Base-by-base conservation (phyloP, 2,888 invertebrate genomes). In the Hecatera dysodea region DNA sequence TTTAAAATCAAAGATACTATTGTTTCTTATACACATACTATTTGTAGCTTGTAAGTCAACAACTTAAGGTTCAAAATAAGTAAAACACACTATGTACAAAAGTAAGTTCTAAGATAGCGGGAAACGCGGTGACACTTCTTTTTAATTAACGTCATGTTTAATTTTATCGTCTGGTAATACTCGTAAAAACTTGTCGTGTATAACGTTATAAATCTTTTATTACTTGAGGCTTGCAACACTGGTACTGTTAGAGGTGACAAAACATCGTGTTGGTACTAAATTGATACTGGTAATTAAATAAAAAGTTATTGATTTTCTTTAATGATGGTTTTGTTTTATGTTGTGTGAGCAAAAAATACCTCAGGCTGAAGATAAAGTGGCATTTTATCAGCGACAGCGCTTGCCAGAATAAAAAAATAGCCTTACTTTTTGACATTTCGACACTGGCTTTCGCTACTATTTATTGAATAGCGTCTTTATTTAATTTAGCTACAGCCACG, bases 141-240 rank as follows among this genome's bases (percentile, higher is more conserved):
- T 75, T 66, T 80, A 78, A 80, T 78, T 69, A 69, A 39, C 17
- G 57, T 46, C 69, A 62, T 75, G 81, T 75, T 59, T 50, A 44
- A 59, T 81, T 75, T 80, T 75, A 78, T 75, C 64, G 50, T 39
- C 53, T 39, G 53, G 55, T 80, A 80, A 75, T 79, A 78, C 62
- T 75, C 57, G 78, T 76, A 78, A 75, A 80, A 80, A 65, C 57
- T 59, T 44, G 63, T 57, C 48, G 48, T 65, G 48, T 57, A 46
- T 72, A 57, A 78, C 19, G 36, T 72, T 48, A 73, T 65, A 73
- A 79, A 73, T 79, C 27, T 76, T 78, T 78, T 75, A 80, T 80
- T 62, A 68, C 65, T 24, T 4, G 42, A 68, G 29, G 5, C 63
- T 80, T 68, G 67, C 65, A 80, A 75, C 65, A 75, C 53, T 50